Conservation (phyloP, 2,888 invertebrate genomes). For the Polydrusus tereticollis region DNA sequence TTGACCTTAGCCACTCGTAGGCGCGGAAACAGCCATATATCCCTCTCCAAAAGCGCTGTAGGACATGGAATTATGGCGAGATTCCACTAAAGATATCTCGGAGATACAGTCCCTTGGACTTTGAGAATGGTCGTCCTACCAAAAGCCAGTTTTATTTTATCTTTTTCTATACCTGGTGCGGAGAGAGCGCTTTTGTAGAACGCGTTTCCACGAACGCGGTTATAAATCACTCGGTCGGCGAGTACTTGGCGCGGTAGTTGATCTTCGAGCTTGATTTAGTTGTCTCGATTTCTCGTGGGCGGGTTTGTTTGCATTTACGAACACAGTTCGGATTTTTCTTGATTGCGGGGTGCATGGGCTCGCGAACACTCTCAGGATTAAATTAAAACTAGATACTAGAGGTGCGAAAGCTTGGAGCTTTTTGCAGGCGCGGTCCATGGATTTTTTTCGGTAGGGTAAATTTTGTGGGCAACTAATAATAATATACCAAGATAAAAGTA, state of each 20-base stretch:
- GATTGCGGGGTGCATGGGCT: constrained; percentile 35
- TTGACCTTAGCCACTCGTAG: constrained; percentile 38
- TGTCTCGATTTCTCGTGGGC: constrained; percentile 67
- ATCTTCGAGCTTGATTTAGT: constrained; percentile 63
- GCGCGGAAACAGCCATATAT: constrained; percentile 46
- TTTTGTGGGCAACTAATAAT: no score
- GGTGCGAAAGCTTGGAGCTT: no score
- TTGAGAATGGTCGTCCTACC: constrained; percentile 35
- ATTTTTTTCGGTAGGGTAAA: no score
- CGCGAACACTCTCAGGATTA: constrained; percentile 29
- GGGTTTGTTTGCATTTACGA: constrained; percentile 66
- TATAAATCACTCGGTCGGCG: constrained; percentile 41
- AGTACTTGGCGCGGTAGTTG: constrained; percentile 46
- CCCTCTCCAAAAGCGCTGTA: constrained; percentile 27
- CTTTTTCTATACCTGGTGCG: constrained; percentile 37
- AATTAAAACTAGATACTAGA: no score
- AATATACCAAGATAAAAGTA: no score
- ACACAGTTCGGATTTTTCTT: constrained; percentile 38
- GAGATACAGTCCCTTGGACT: constrained; percentile 29
- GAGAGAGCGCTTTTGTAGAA: constrained; percentile 17
- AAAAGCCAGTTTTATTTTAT: constrained; percentile 43
- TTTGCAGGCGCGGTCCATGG: no score
- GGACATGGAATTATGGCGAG: constrained; percentile 36
- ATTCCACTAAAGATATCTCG: constrained; percentile 35
- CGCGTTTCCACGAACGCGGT: constrained; percentile 43